Evolutionary conservation across 2,797 vertebrate genomes (phyloP).

Genomic region (Chaetophractus vellerosus): DNA sequence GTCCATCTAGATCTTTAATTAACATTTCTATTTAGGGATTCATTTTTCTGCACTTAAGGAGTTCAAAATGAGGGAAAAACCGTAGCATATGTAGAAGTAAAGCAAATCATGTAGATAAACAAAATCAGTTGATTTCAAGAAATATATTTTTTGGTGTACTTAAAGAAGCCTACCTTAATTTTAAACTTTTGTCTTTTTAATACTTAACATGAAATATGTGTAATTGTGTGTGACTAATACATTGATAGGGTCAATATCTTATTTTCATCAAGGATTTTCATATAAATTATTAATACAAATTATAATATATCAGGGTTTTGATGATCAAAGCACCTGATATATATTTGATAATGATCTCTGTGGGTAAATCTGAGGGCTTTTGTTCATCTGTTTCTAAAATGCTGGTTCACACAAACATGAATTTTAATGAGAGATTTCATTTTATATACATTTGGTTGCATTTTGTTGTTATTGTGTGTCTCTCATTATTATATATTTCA

Average conservation of each 20-base stretch:
- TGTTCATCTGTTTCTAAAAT: background rate
- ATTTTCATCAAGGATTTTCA: background rate
- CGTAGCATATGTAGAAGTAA: background rate
- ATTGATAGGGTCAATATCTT: background rate
- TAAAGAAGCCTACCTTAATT: background rate
- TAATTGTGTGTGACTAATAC: background rate
- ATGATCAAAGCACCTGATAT: background rate
- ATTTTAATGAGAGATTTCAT: background rate
- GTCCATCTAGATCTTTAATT: background rate
- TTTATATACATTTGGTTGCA: background rate
- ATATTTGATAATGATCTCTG: background rate
- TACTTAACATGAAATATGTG: background rate
- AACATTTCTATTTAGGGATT: background rate
- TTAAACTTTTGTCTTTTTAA: constrained; percentile 11
- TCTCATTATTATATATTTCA: background rate
- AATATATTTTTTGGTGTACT: background rate
- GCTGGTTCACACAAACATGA: background rate
- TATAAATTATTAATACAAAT: background rate
- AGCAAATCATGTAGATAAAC: background rate
- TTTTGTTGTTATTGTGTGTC: background rate
- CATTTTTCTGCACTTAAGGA: constrained; percentile 16
- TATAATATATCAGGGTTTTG: background rate
- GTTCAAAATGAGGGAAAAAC: background rate
- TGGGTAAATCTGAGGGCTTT: background rate
- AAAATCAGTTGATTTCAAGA: background rate